phyloP scores from a whole-genome alignment of 1,140 invertebrate species.

The Wasmannia auropunctata region DNA sequence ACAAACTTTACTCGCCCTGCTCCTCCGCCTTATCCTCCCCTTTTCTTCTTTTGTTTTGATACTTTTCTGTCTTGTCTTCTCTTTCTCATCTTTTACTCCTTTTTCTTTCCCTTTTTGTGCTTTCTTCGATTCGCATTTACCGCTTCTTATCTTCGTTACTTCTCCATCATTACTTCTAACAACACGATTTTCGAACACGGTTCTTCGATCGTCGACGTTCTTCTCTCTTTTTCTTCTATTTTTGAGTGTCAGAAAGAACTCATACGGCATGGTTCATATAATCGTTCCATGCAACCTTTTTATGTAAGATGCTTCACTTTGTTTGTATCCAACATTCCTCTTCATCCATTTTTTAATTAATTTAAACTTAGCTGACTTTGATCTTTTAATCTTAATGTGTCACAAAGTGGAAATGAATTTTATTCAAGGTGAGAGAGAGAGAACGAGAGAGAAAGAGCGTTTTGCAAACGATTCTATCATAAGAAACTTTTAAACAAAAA shows the following conservation, averaged over 20 bases:
- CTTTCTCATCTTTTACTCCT: background rate
- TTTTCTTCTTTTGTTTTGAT: background rate
- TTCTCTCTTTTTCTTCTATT: background rate
- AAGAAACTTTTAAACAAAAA: slow-evolving; percentile 32
- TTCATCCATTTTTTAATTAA: slow-evolving; percentile 65
- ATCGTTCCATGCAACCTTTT: slow-evolving; percentile 71
- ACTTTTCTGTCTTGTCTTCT: slow-evolving; percentile 7
- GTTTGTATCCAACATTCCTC: slow-evolving; percentile 74
- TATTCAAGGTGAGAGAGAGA: background rate
- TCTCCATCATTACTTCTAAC: slow-evolving; percentile 8
- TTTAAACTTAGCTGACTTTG: slow-evolving; percentile 69
- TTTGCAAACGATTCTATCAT: slow-evolving; percentile 1
- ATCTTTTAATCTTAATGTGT: slow-evolving; percentile 67
- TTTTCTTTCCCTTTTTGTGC: background rate
- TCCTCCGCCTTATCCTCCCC: background rate
- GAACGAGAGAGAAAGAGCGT: background rate
- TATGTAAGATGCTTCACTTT: slow-evolving; percentile 78
- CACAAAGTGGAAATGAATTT: background rate
- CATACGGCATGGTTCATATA: slow-evolving; percentile 67
- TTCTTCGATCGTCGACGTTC: slow-evolving; percentile 53
- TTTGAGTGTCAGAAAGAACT: slow-evolving; percentile 60
- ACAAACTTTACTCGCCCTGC: slow-evolving; percentile 45
- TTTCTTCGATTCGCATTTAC: slow-evolving; percentile 21
- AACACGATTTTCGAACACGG: slow-evolving; percentile 58
- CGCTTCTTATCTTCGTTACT: slow-evolving; percentile 39